phyloP scores from a whole-genome alignment of 1,140 invertebrate species.

The Dolichoris vasculosae region DNA sequence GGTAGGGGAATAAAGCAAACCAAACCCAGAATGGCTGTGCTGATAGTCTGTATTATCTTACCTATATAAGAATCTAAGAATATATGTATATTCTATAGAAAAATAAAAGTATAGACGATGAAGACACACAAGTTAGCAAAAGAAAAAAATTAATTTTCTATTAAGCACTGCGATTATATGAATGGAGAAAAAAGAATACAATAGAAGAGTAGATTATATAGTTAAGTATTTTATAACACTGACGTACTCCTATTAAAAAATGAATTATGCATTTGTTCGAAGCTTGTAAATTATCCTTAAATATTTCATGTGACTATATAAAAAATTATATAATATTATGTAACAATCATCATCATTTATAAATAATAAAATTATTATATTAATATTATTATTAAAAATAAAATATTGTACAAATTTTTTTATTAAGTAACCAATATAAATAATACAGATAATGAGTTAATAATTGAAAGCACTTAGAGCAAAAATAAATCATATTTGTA shows the following conservation, averaged over 20 bases:
- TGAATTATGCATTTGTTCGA: constrained; percentile 19
- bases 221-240: constrained; percentile 22
- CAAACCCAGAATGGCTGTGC: constrained; percentile 74
- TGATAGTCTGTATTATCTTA: constrained; percentile 75
- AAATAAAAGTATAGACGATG: constrained; percentile 47
- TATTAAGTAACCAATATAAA: too few species aligned
- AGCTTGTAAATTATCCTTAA: neutral
- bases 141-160: constrained; percentile 45
- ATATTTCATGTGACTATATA: constrained; percentile 2
- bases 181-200: constrained; percentile 36
- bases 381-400: too few species aligned
- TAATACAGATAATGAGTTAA: too few species aligned
- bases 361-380: too few species aligned
- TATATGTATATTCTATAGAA: constrained; percentile 23
- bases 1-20: constrained; percentile 55
- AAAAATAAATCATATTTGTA: too few species aligned
- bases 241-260: neutral
- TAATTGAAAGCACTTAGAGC: too few species aligned
- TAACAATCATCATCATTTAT: too few species aligned
- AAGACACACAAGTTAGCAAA: constrained; percentile 39
- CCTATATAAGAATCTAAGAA: constrained; percentile 56
- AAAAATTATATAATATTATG: neutral
- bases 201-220: constrained; percentile 20
- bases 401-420: too few species aligned
- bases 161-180: constrained; percentile 18